Base-by-base conservation (phyloP, 1,140 invertebrate species). In the Parasteatoda tepidariorum region DNA sequence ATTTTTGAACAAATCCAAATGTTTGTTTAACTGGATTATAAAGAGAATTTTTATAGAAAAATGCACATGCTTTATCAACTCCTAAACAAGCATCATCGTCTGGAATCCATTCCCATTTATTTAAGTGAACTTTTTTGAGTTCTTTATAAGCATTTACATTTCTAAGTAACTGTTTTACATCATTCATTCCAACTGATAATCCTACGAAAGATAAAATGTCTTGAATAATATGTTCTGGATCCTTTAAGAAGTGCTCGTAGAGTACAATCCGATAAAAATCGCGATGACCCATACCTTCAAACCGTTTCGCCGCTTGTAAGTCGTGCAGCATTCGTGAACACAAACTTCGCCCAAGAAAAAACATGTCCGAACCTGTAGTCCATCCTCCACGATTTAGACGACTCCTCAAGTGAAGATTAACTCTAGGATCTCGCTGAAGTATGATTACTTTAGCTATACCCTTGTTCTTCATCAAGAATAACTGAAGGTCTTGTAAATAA, bases 261-360 rank as follows among this genome's bases (percentile, higher is more conserved):
- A 83, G 70, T 2, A 83, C 81, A 34, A 83, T 66, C n/a, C 61
- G 62, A 28, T 74, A 83, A 30, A 83, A 83, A 15, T 74, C n/a
- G 22, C 38, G 55, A 24, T 74, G 54, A 4, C 68, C 70, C 26
- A 15, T 54, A 2, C 68, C 68, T 64, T 73, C 81, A 1, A 83
- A 13, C 1, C 70, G 34, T 15, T 28, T 73, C 0, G 81, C 81
- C 11, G 38, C 62, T 26, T 74, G 57, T 0, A 73, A 59, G 28
- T 83, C 81, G 33, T 83, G 68, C 2, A 83, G 62, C 81, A 83
- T 83, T 66, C 81, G 62, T 11, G 81, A 48, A 57, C 81, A 83
- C 11, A 83, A 59, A 55, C 68, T 74, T 28, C 81, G 22, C 9
- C 68, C 81, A 38, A 74, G 81, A 7, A 83, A 83, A n/a, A 83